Base-by-base conservation (phyloP, 1,140 invertebrate species). In the Procambarus clarkii region DNA sequence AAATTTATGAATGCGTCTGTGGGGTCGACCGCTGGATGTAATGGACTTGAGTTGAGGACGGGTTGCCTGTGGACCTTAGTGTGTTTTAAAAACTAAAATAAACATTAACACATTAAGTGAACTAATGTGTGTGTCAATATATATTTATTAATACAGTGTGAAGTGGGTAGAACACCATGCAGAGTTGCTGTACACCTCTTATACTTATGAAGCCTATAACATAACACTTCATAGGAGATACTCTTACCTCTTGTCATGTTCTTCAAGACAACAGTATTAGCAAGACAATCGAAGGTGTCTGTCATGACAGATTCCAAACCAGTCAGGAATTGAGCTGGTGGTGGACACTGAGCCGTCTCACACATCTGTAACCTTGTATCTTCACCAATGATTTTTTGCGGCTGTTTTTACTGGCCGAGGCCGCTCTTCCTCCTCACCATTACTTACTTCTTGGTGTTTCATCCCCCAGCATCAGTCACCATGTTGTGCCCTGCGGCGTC, bases 401-500 rank as follows among this genome's bases (percentile, higher is more conserved):
- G 50, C 86, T 78, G 86, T 79, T n/a, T 58, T 87, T 78, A 87
- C 86, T 79, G 60, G 44, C 46, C 76, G 50, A 87, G 58, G 86
- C 86, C 86, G 50, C 86, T 87, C 54, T 79, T 50, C 86, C 34
- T 87, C 60, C 46, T 87, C 85, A 79, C 45, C 74, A 58, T 87
- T 87, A 78, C 46, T 79, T 78, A 18, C 79, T 87, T n/a, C n/a
- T n/a, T n/a, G n/a, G n/a, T 54, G 1, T 54, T 48, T 87, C 60
- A 79, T 50, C 78, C 44, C 50, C 86, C 86, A 87, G 58, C 74
- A 74, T 79, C 79, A 76, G 86, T 78, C 74, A 79, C 74, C 78
- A 87, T 87, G 78, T 87, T 87, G 86, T 87, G 48, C 46, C 74
- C 74, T 78, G 76, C 79, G 86, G 78, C 86, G 58, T 50, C 74